Evolutionary conservation across 92 coral and sea anemone species (phyloP).

Genomic region (Parazoanthus atlanticus): DNA sequence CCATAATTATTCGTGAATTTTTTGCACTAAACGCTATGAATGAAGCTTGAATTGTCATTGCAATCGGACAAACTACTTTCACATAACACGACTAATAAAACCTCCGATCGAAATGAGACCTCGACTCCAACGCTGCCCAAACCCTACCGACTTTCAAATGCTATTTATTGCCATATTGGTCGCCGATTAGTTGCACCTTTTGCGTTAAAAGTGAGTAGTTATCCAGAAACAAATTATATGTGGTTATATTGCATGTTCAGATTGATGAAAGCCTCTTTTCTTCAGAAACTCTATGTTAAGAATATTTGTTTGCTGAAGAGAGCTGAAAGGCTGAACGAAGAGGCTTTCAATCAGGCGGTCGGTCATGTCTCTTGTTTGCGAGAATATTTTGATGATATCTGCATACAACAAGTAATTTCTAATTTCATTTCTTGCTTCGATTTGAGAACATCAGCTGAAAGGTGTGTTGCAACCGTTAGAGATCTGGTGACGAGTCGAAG

Average conservation of each 20-base stretch:
- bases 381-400: slow-evolving; percentile 20
- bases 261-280: background rate
- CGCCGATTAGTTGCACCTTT: slow-evolving; percentile 26
- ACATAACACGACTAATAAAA: background rate
- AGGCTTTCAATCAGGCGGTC: background rate
- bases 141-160: slow-evolving; percentile 7
- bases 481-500: no score
- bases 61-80: background rate
- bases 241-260: background rate
- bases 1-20: slow-evolving; percentile 40
- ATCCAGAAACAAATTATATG: background rate
- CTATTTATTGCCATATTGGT: background rate
- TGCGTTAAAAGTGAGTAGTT: slow-evolving; percentile 8
- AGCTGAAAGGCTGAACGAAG: slow-evolving; percentile 12
- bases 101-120: slow-evolving; percentile 34
- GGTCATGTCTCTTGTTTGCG: slow-evolving; percentile 10
- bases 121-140: background rate
- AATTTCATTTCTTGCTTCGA: background rate
- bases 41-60: slow-evolving; percentile 18
- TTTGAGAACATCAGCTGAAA: slow-evolving; percentile 7
- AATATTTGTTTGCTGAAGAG: slow-evolving; percentile 35
- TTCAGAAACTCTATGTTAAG: background rate
- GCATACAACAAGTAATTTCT: slow-evolving; percentile 8
- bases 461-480: no score
- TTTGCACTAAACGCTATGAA: background rate